Percentiles rank a stretch among this genome's conserved stretches.
phyloP scores from a whole-genome alignment of 2,113 vertebrate genomes.

The Tapirus terrestris region DNA sequence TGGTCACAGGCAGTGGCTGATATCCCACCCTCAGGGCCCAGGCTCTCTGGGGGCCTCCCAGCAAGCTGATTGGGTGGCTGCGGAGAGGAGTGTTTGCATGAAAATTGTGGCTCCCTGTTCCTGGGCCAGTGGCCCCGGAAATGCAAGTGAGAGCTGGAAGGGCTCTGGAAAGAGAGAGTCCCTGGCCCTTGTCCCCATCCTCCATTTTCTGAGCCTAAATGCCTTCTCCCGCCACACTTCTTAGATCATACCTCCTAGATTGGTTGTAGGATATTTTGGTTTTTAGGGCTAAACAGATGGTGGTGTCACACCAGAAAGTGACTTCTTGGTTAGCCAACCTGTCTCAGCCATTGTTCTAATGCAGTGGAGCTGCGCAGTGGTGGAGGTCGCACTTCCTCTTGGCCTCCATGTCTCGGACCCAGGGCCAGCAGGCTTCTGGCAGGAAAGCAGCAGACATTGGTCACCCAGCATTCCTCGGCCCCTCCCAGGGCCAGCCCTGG shows the following conservation, averaged over 20 bases:
- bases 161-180: not conserved
- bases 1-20: conserved; percentile 78
- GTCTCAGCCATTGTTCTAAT: not conserved
- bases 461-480: not conserved
- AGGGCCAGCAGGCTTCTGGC: not conserved
- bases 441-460: not conserved
- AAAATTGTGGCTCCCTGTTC: conserved; percentile 61
- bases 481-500: not conserved
- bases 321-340: not conserved
- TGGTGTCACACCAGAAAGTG: not conserved
- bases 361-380: not conserved
- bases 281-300: not conserved
- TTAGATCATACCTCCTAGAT: not conserved
- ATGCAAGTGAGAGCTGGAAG: not conserved
- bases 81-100: not conserved
- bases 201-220: not conserved
- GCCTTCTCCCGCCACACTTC: not conserved
- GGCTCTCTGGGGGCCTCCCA: not conserved
- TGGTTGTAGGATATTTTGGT: not conserved
- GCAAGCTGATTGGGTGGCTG: not conserved
- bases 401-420: not conserved
- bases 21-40: conserved; percentile 66
- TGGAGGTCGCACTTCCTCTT: not conserved
- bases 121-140: not conserved
- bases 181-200: not conserved